A percentile compares a stretch with the other conserved stretches of the same genome.
These are phyloP conservation scores for Archaeoteleia sp. DNA, from an alignment of 2,888 invertebrate genomes.

Conservation along the genomic window DNA sequence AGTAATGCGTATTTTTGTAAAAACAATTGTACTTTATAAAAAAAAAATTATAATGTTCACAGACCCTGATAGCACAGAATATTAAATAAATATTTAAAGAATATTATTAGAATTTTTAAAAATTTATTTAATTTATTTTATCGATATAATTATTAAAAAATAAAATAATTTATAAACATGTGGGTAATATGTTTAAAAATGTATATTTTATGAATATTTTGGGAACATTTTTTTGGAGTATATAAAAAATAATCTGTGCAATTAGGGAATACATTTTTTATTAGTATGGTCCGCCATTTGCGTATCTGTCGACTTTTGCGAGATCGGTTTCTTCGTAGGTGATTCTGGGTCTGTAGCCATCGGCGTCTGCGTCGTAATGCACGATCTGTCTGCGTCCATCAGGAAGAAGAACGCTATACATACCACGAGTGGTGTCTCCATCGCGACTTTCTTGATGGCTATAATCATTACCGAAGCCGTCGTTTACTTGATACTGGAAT, in stretches of 20 bases:
- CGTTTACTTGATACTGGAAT: constrained; percentile 72
- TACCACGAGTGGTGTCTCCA: constrained; percentile 72
- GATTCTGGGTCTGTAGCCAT: constrained; percentile 82
- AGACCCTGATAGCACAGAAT: too few relatives aligned
- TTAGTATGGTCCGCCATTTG: constrained; percentile 57
- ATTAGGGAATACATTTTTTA: not conserved
- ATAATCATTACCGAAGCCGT: constrained; percentile 72
- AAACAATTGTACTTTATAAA: too few relatives aligned
- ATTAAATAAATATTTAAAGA: too few relatives aligned
- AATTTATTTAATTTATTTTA: too few relatives aligned
- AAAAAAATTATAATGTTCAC: too few relatives aligned
- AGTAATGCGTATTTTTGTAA: too few relatives aligned
- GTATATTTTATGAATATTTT: too few relatives aligned
- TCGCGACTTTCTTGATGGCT: constrained; percentile 73
- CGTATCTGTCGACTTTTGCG: constrained; percentile 60
- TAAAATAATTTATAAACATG: too few relatives aligned
- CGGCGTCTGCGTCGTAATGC: constrained; percentile 82
- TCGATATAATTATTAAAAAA: too few relatives aligned
- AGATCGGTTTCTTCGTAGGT: constrained; percentile 78
- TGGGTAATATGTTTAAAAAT: too few relatives aligned
- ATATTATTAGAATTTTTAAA: too few relatives aligned
- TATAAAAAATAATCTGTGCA: not conserved
- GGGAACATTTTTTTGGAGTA: too few relatives aligned
- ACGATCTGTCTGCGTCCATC: constrained; percentile 78
- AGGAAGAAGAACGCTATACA: constrained; percentile 72